Evolutionary conservation across 2,888 invertebrate species (phyloP).

Genomic region (Watsonalla binaria): DNA sequence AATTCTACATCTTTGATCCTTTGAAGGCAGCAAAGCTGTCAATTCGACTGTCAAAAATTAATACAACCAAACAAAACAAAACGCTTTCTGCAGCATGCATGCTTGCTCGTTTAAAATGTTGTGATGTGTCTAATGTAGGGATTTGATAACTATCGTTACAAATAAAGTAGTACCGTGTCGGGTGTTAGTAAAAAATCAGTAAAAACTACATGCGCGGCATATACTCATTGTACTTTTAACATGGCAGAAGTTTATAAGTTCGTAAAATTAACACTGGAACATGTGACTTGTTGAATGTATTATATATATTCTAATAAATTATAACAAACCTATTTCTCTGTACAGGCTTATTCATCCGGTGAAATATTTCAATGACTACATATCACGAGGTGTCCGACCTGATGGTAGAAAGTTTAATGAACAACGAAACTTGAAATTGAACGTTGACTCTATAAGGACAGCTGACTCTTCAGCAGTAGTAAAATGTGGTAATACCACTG

Average conservation of each 20-base stretch:
- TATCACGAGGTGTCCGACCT: slow-evolving; percentile 84
- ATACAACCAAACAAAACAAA: too few species aligned
- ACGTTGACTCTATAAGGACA: slow-evolving; percentile 56
- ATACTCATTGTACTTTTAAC: background rate
- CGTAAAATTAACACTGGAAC: slow-evolving; percentile 7
- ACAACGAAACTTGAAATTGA: slow-evolving; percentile 80
- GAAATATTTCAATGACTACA: slow-evolving; percentile 86
- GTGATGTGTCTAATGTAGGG: too few species aligned
- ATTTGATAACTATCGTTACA: too few species aligned
- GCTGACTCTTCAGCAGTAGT: slow-evolving; percentile 88
- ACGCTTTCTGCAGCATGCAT: too few species aligned
- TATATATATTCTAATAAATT: background rate
- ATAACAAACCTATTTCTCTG: slow-evolving; percentile 14
- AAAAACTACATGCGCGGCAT: too few species aligned
- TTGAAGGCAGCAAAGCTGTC: too few species aligned
- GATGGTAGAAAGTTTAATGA: slow-evolving; percentile 87
- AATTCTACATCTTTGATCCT: too few species aligned
- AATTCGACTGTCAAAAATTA: too few species aligned
- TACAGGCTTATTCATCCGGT: slow-evolving; percentile 85
- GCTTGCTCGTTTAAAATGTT: too few species aligned
- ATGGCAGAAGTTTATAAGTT: slow-evolving; percentile 68
- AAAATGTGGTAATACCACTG: slow-evolving; percentile 89
- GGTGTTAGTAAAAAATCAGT: too few species aligned
- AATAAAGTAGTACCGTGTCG: too few species aligned
- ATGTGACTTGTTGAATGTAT: background rate